Evolutionary conservation across 2,888 invertebrate species (phyloP).

Genomic region (Trisateles emortualis): DNA sequence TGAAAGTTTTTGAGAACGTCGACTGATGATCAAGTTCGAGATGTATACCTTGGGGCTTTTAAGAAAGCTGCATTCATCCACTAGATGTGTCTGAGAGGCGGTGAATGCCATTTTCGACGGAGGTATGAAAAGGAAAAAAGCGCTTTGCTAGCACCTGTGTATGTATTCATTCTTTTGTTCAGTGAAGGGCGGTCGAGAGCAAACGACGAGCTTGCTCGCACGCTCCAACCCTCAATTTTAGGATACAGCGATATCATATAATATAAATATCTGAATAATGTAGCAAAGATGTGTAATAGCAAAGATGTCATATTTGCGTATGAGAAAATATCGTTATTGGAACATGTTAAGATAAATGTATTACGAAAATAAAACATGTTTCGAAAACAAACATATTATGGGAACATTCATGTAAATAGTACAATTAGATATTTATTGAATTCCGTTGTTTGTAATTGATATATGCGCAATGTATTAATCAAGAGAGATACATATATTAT

Average conservation of each 20-base stretch:
- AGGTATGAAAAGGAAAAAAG: conserved; percentile 67
- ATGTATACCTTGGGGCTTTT: conserved; percentile 50
- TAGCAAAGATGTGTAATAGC: conserved; percentile 14
- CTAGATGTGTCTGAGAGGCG: conserved; percentile 60
- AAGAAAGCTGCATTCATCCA: conserved; percentile 62
- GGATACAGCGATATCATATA: conserved; percentile 20
- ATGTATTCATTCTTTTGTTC: conserved; percentile 74
- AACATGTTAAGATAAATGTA: conserved; percentile 1
- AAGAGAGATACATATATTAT: background rate
- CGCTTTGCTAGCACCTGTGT: conserved; percentile 64
- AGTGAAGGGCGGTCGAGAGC: conserved; percentile 58
- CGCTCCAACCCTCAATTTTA: conserved; percentile 36
- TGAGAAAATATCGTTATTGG: conserved; percentile 8
- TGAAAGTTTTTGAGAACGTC: conserved; percentile 14
- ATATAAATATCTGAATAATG: conserved; percentile 15
- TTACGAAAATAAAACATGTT: conserved; percentile 18
- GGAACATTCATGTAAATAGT: conserved; percentile 20
- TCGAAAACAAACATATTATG: conserved; percentile 9
- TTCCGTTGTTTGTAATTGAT: conserved; percentile 1
- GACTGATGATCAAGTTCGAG: conserved; percentile 35
- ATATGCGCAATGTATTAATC: background rate
- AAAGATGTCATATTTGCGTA: conserved; percentile 12
- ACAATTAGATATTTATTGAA: conserved; percentile 1
- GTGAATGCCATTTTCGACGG: conserved; percentile 69
- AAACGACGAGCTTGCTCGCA: conserved; percentile 39